Base-by-base conservation (phyloP, 2,113 vertebrate species). In the Engraulis encrasicolus region DNA sequence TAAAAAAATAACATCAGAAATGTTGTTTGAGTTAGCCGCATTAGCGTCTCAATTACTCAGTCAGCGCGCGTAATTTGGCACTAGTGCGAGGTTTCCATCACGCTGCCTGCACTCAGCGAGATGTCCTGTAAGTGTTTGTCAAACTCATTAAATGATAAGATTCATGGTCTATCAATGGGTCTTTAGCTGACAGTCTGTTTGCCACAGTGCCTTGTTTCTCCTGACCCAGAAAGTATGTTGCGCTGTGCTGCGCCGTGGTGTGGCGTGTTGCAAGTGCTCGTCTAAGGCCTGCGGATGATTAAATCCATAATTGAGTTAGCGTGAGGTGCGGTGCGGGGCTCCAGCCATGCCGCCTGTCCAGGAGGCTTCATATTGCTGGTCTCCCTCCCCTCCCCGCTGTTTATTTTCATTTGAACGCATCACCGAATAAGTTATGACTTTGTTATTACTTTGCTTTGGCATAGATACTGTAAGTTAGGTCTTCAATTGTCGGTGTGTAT, bases 111-210 rank as follows among this genome's bases (percentile, higher is more conserved):
- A 74, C 66, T 34, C 17, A 74, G 27, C 23, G 66, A 27, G 27
- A 27, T 74, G 66, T 74, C 31, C 31, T 34, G 31, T 31, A 34
- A 36, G 27, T 74, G 66, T 74, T 74, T 74, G 66, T 74, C 27
- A 18, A 34, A 74, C 66, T 74, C 66, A 74, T 74, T 74, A 71
- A 71, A 71, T 71, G 66, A 31, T 74, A 74, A 31, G 66, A 74
- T 34, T 74, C 66, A 74, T 34, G 31, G 66, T 74, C 66, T 74
- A 31, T 34, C 27, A 74, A 14, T 27, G 66, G 27, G 66, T 74
- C 66, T 74, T 74, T 27, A 74, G 66, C 14, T 74, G 58, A 66
- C 58, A n/a, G 23, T 66, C 2, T 74, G 66, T 74, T 36, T 74
- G 66, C 66, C 31, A 17, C 15, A 74, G 66, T 74, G 27, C 66